Evolutionary conservation across 2,888 invertebrate genomes (phyloP).

Genomic region (Lasioglossum leucozonium): DNA sequence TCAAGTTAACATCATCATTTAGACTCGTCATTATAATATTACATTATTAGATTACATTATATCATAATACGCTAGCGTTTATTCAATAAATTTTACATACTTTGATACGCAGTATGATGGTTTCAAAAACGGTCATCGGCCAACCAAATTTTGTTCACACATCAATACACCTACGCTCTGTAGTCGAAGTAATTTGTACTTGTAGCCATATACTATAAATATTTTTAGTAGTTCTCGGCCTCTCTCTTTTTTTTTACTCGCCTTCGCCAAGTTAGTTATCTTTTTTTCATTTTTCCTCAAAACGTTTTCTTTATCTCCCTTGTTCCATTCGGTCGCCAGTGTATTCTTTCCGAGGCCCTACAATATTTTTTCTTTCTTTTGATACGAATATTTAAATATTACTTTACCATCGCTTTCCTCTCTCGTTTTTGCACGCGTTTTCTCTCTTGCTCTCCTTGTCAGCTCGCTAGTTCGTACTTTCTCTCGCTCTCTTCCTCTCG

Average conservation of each 20-base stretch:
- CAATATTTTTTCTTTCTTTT: conserved; percentile 82
- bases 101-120: conserved; percentile 85
- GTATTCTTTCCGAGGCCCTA: conserved; percentile 81
- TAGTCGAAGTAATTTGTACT: conserved; percentile 85
- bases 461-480: conserved; percentile 21
- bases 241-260: conserved; percentile 74
- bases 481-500: conserved; percentile 26
- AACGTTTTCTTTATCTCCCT: conserved; percentile 59
- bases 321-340: conserved; percentile 80
- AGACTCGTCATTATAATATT: conserved; percentile 85
- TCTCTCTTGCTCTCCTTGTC: conserved; percentile 10
- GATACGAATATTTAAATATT: conserved; percentile 84
- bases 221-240: conserved; percentile 82
- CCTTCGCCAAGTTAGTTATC: conserved; percentile 64
- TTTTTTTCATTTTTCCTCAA: conserved; percentile 62
- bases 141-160: conserved; percentile 85
- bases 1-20: conserved; percentile 84
- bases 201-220: conserved; percentile 85
- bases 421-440: conserved; percentile 46
- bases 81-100: conserved; percentile 85
- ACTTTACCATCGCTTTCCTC: conserved; percentile 75
- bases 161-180: conserved; percentile 85
- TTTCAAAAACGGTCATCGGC: conserved; percentile 85
- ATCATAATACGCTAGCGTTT: conserved; percentile 85
- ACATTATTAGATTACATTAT: conserved; percentile 85